Evolutionary conservation across 2,113 vertebrate genomes (phyloP), one percentile per base, ranked within the genome.

Genomic region (Lamprologus speciosus): DNA sequence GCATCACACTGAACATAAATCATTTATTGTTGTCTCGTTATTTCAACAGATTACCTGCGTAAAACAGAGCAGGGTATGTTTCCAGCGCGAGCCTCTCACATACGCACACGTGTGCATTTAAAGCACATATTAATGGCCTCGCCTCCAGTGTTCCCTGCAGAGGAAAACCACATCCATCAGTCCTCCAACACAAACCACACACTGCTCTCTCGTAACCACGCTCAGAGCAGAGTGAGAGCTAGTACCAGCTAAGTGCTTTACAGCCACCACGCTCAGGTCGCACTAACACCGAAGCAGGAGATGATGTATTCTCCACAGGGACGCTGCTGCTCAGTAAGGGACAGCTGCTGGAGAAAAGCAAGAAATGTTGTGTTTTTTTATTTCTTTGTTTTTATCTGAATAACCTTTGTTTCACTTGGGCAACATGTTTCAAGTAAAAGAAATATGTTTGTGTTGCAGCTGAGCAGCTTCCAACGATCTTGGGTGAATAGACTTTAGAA

Each of bases 161-260:
- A 94, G 87, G 88, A 89, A 94, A 95, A 92, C 94, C 94, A 95
- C 92, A 94, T 94, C 93, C 93, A 94, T 93, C 94, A 93, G 82
- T 85, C 2, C 58, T 83, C 86, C 85, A 89, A 75, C 82, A 83
- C 70, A 92, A 94, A 94, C 92, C 91, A 84, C 90, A 94, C 88
- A 57, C 86, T 86, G 60, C 90, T 89, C 68, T 82, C 82, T 73
- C 81, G 37, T 55, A 78, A 31, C n/a, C 82, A 81, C 14, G 40
- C 73, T 54, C 85, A 84, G 68, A 83, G 17, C 47, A 83, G 78
- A 65, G 47, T 58, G 75, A 75, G 68, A 28, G 21, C 40, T 17
- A 26, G 40, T 40, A 31, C 35, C 26, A 58, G 85, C 86, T 75
- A 17, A 93, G 84, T 86, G 89, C 88, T 87, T 83, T 88, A 90